Percentiles rank a stretch among this genome's conserved stretches.
phyloP scores from a whole-genome alignment of 2,113 vertebrate species.

The Noturus placidus region DNA sequence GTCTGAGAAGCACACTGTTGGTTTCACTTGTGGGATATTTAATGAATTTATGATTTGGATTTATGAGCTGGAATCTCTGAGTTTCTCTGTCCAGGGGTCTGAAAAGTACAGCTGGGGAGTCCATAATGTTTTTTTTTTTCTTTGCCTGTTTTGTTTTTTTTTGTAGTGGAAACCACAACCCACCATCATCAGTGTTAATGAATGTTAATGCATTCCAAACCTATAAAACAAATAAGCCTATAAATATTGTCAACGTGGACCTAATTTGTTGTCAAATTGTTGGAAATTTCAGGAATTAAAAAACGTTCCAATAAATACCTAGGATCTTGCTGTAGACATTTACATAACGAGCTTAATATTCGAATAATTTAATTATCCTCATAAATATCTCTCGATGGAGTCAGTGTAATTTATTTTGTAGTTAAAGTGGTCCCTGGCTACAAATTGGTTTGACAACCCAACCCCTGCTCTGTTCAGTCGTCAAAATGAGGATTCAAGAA shows the following conservation, averaged over 20 bases:
- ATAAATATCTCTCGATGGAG: background rate
- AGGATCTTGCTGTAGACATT: background rate
- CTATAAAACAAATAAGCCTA: background rate
- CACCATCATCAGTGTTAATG: background rate
- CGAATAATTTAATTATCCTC: background rate
- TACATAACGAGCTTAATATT: background rate
- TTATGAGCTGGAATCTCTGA: background rate
- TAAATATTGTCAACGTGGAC: background rate
- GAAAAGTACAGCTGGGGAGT: too few relatives aligned
- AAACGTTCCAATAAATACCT: background rate
- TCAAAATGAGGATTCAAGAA: background rate
- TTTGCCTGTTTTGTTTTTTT: background rate
- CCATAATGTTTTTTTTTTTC: background rate
- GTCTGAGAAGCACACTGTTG: background rate
- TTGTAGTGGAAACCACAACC: background rate
- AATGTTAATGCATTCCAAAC: background rate
- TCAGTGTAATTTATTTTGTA: background rate
- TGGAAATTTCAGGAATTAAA: background rate
- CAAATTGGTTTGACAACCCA: background rate
- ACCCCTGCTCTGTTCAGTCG: background rate
- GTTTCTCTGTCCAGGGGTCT: background rate
- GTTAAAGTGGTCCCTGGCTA: background rate
- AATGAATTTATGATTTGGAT: slow-evolving; percentile 4
- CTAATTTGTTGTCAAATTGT: background rate
- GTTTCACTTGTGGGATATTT: background rate